Conservation (phyloP, 2,888 invertebrate species). For the Melanargia galathea region DNA sequence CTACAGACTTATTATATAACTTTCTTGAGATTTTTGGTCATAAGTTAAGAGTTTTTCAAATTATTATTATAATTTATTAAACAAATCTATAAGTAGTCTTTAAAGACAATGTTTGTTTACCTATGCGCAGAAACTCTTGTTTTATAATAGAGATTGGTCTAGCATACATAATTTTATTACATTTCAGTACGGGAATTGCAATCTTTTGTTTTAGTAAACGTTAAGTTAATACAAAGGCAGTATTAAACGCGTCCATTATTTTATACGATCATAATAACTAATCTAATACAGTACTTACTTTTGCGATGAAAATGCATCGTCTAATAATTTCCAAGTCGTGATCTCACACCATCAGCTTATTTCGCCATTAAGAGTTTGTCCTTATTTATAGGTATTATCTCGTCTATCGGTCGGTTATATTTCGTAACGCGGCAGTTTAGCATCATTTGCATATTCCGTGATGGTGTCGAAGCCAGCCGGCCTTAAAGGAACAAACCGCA, state of each 20-base stretch:
- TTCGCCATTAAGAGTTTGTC: conserved; percentile 73
- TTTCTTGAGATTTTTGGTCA: no score
- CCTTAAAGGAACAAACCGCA: conserved; percentile 33
- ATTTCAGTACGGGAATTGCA: not conserved
- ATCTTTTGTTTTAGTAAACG: conserved; percentile 20
- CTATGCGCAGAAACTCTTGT: not conserved
- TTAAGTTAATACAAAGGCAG: conserved; percentile 26
- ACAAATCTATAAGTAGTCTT: not conserved
- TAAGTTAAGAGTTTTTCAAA: no score
- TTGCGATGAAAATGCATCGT: conserved; percentile 63
- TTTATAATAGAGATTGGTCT: not conserved
- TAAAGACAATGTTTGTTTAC: not conserved
- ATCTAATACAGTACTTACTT: conserved; percentile 53
- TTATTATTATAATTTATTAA: no score
- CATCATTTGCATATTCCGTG: conserved; percentile 75
- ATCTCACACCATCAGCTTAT: conserved; percentile 73
- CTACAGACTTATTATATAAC: no score
- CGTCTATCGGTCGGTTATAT: conserved; percentile 67
- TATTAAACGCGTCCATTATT: conserved; percentile 32
- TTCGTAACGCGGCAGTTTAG: conserved; percentile 69
- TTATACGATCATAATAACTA: conserved; percentile 42
- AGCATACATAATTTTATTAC: not conserved
- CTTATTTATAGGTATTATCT: conserved; percentile 77
- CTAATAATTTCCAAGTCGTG: conserved; percentile 70
- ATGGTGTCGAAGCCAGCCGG: conserved; percentile 54